Conservation (phyloP, 2,888 invertebrate species). For the Apantesis nais region DNA sequence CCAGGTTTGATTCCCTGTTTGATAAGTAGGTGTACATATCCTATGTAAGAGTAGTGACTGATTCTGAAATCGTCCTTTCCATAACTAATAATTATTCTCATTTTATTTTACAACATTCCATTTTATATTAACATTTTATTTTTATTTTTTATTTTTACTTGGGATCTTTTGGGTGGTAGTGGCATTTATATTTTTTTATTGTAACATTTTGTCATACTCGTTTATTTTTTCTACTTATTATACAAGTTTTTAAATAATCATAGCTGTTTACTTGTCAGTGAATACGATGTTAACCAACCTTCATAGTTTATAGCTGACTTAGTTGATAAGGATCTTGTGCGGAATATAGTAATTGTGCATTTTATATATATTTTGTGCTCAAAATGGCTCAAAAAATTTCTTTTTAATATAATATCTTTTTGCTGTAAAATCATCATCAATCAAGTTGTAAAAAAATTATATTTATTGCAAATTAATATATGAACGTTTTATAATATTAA, state of each 20-base stretch:
- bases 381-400: constrained; percentile 51
- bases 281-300: constrained; percentile 45
- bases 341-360: constrained; percentile 24
- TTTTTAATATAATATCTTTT: constrained; percentile 24
- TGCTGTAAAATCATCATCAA: constrained; percentile 51
- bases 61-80: background rate
- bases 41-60: background rate
- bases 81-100: background rate
- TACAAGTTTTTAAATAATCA: constrained; percentile 10
- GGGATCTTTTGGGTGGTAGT: constrained; percentile 35
- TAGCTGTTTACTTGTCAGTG: constrained; percentile 24
- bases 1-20: too few species aligned
- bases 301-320: constrained; percentile 34
- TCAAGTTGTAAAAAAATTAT: constrained; percentile 37
- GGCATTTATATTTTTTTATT: constrained; percentile 39
- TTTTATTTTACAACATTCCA: constrained; percentile 38
- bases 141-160: constrained; percentile 28
- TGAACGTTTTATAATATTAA: constrained; percentile 41
- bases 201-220: background rate
- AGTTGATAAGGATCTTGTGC: constrained; percentile 36
- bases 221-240: constrained; percentile 13
- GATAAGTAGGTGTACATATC: background rate
- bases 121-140: constrained; percentile 17
- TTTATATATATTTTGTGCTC: constrained; percentile 41
- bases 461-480: constrained; percentile 50